Evolutionary conservation across 2,888 invertebrate species (phyloP), one percentile per base, ranked within the genome.

Genomic region (Acrobasis suavella): DNA sequence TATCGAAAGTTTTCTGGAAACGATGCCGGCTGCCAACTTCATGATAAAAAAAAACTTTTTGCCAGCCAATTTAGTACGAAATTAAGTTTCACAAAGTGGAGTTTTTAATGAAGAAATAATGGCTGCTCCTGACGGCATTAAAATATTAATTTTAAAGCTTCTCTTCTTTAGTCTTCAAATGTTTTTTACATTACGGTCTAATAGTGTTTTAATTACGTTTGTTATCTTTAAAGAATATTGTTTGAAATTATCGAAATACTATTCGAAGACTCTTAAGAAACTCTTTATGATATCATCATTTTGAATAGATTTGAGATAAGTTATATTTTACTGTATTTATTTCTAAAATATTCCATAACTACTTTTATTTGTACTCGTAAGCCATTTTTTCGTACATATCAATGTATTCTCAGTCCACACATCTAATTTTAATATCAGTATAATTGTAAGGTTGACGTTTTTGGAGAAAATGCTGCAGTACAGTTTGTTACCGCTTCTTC

Each of bases 61-160:
- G 10, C 15, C 12, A 56, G 39, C 39, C 55, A 56, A 56, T 56
- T 55, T 42, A 42, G 16, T 42, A 56, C 39, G 16, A 56, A 56
- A 56, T 56, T 56, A 32, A 56, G 39, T 42, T 56, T 38, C 16
- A 12, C 16, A 42, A 56, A 56, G 38, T 56, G n/a, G 17, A 56
- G 39, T 42, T 56, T 56, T 42, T 56, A 54, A 56, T 12, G 42
- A 56, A 56, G 17, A 42, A 56, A 42, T 42, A 55, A 55, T 39
- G 16, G 38, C 39, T 37, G 22, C 56, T 42, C 22, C 42, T 14
- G 56, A 14, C 17, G 55, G n/a, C 17, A 17, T 16, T 17, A 56
- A 56, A 56, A 56, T 42, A 56, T 56, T 16, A 56, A 55, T 56
- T 46, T 42, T 14, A 42, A 56, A 56, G 22, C 16, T 1, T 1